These are phyloP conservation scores for Propithecus perrieri DNA, from an alignment of 2,797 vertebrate genomes.

Conservation along the genomic window DNA sequence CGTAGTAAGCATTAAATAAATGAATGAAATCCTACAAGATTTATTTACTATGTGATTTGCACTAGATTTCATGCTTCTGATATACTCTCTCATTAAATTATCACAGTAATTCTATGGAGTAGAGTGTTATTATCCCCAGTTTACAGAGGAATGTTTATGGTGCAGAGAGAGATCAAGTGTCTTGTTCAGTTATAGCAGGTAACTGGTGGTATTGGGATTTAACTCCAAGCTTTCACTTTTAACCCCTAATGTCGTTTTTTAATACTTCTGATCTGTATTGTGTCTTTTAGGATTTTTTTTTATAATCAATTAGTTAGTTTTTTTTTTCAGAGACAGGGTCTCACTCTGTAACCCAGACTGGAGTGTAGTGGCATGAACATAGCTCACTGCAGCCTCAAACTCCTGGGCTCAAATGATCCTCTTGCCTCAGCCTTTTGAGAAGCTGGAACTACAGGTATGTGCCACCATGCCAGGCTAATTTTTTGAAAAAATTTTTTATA, in stretches of 20 bases:
- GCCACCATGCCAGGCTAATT: background rate
- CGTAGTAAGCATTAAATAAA: background rate
- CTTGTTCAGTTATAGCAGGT: background rate
- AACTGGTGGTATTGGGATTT: background rate
- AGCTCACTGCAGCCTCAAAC: background rate
- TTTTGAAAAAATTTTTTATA: background rate
- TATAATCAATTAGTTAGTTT: background rate
- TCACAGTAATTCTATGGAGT: background rate
- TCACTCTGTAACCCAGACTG: background rate
- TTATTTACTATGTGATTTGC: background rate
- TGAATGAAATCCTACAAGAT: background rate
- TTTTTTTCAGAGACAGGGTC: background rate
- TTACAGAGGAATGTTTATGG: background rate
- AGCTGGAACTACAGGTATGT: background rate
- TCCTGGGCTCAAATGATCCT: background rate
- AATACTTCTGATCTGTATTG: background rate
- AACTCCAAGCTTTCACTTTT: background rate
- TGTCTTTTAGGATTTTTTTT: conserved; percentile 7
- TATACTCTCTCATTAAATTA: background rate
- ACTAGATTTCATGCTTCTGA: background rate
- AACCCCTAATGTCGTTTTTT: background rate
- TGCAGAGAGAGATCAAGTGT: background rate
- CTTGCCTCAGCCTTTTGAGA: background rate
- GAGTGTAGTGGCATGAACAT: background rate
- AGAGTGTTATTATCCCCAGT: background rate